These are phyloP conservation scores for Rotaria socialis DNA, from an alignment of 2,888 invertebrate genomes.

Conservation along the genomic window DNA sequence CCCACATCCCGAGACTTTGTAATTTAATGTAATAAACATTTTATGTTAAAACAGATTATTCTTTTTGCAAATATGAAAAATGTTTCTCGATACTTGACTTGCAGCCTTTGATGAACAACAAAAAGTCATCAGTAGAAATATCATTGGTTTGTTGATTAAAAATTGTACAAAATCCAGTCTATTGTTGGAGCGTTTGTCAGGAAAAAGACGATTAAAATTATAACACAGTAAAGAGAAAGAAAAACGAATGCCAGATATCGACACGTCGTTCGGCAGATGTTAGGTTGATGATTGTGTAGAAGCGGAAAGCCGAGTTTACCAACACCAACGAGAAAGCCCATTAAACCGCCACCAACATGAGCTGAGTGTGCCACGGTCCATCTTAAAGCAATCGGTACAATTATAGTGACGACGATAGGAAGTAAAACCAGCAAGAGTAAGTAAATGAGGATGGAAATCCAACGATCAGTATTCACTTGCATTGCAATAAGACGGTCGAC, in stretches of 20 bases:
- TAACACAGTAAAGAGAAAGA: neutral
- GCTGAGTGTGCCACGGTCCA: neutral
- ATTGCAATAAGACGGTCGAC: neutral
- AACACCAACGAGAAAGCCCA: neutral
- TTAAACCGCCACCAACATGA: neutral
- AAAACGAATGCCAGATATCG: neutral
- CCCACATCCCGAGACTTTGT: too few species aligned
- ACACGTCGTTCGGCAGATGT: neutral
- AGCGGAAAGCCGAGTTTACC: neutral
- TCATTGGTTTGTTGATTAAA: neutral
- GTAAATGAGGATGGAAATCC: neutral
- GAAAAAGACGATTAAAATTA: neutral
- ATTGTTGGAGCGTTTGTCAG: neutral
- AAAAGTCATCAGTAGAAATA: too few species aligned
- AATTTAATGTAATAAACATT: too few species aligned
- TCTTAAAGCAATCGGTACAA: neutral
- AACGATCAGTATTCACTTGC: neutral
- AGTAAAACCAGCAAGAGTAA: neutral
- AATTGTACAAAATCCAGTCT: neutral
- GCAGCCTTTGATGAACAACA: too few species aligned
- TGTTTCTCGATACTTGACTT: too few species aligned
- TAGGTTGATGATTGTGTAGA: neutral
- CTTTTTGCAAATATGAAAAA: too few species aligned
- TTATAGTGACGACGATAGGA: neutral
- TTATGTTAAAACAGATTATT: too few species aligned